Percentiles rank a stretch among this genome's conserved stretches.
Conservation (phyloP, 2,797 vertebrate genomes). For the Epinephelus coioides region DNA sequence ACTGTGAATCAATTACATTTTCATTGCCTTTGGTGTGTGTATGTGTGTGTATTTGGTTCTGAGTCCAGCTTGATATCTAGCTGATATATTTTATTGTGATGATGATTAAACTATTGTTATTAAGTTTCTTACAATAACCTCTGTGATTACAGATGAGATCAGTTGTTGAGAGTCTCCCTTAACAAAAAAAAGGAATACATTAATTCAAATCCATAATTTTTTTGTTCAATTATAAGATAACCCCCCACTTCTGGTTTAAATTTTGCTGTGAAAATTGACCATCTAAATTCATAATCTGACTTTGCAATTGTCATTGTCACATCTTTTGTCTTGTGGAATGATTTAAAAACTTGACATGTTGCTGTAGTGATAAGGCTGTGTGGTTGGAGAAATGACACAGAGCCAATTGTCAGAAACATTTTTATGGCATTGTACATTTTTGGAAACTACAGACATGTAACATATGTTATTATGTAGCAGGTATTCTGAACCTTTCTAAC, state of each 20-base stretch:
- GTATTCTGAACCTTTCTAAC: too few relatives aligned
- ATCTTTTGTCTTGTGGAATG: not conserved
- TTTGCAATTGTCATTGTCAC: not conserved
- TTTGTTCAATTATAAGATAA: not conserved
- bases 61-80: not conserved
- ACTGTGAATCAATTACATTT: constrained; percentile 13
- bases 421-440: too few relatives aligned
- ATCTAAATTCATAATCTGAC: not conserved
- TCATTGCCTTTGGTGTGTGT: not conserved
- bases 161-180: not conserved
- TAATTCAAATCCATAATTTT: not conserved
- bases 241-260: not conserved
- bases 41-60: not conserved
- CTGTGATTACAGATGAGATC: not conserved
- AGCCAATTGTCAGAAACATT: too few relatives aligned
- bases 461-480: too few relatives aligned
- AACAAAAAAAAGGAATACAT: not conserved
- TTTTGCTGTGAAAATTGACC: not conserved
- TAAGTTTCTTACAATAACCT: not conserved
- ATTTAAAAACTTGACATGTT: too few relatives aligned
- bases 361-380: too few relatives aligned
- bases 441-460: too few relatives aligned
- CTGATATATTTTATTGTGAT: not conserved
- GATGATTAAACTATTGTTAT: not conserved
- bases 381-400: too few relatives aligned